Percentiles rank a stretch among this genome's conserved stretches.
phyloP scores from a whole-genome alignment of 2,113 vertebrate genomes.

The Puntigrus tetrazona region DNA sequence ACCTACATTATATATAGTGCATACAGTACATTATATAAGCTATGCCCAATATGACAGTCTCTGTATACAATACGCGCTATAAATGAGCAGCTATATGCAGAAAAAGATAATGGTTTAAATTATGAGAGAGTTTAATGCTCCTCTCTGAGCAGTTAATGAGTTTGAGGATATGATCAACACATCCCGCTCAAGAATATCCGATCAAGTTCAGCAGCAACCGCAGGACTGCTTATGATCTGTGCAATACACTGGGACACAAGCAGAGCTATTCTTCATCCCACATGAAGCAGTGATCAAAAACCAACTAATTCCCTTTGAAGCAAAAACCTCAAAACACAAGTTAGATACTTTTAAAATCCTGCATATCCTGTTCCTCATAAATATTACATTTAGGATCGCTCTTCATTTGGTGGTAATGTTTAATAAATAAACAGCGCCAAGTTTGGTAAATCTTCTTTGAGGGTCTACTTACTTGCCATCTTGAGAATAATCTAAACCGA shows the following conservation, averaged over 20 bases:
- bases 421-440: constrained; percentile 36
- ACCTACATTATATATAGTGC: neutral
- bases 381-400: constrained; percentile 35
- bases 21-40: constrained; percentile 31
- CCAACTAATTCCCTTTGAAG: constrained; percentile 47
- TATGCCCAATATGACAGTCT: constrained; percentile 7
- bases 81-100: constrained; percentile 54
- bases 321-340: constrained; percentile 34
- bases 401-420: constrained; percentile 46
- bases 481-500: constrained; percentile 23
- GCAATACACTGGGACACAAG: constrained; percentile 20
- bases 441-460: neutral
- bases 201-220: constrained; percentile 14
- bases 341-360: constrained; percentile 31
- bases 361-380: constrained; percentile 39
- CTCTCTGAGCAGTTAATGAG: constrained; percentile 47
- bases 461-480: neutral
- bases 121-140: constrained; percentile 59
- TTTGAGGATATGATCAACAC: constrained; percentile 74
- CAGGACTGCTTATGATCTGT: constrained; percentile 47
- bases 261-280: constrained; percentile 5
- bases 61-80: constrained; percentile 47
- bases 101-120: constrained; percentile 66
- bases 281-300: constrained; percentile 32
- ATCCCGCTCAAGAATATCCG: constrained; percentile 51